phyloP scores from a whole-genome alignment of 2,797 vertebrate genomes.

The Geotrypetes seraphini region DNA sequence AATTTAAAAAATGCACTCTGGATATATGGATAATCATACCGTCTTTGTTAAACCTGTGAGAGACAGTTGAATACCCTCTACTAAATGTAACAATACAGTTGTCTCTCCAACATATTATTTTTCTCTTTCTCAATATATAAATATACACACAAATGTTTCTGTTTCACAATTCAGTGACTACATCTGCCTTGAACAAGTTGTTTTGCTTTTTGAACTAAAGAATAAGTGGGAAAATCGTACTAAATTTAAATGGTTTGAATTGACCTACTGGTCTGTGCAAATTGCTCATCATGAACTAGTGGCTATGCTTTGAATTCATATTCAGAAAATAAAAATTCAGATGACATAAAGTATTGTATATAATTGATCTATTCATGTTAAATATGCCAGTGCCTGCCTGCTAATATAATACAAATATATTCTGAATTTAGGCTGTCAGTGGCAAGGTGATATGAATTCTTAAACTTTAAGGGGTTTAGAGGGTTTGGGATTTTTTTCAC shows the following conservation, averaged over 20 bases:
- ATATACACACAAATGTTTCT: conserved; percentile 9
- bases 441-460: neutral
- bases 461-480: neutral
- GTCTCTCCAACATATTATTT: neutral
- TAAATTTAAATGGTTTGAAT: neutral
- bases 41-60: conserved; percentile 13
- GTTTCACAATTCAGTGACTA: conserved; percentile 5
- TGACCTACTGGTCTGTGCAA: neutral
- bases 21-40: conserved; percentile 25
- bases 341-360: neutral
- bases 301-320: neutral
- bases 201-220: conserved; percentile 10
- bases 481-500: neutral
- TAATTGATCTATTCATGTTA: neutral
- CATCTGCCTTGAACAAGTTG: conserved; percentile 13
- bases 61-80: conserved; percentile 18
- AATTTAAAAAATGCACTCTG: no score
- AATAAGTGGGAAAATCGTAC: no score
- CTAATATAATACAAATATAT: neutral
- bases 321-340: conserved; percentile 11
- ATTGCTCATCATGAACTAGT: neutral
- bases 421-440: neutral
- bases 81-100: neutral
- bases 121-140: neutral
- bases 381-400: neutral